Base-by-base conservation (phyloP, 1,140 invertebrate species). In the Stegodyphus mimosarum region DNA sequence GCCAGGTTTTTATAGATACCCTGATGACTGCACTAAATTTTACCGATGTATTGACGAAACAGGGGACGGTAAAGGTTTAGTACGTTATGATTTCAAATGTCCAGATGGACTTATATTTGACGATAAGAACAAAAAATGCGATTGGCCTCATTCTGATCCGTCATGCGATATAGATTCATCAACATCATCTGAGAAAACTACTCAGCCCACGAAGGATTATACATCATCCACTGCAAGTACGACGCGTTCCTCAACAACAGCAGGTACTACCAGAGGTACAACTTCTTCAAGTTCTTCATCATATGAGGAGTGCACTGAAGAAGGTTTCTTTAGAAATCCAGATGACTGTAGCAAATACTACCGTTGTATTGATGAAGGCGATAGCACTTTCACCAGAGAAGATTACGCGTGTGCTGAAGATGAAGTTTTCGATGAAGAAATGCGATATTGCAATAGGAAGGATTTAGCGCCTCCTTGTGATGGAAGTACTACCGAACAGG, bases 291-390 rank as follows among this genome's bases (percentile, higher is more conserved):
- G 52, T 33, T 48, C 66, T 53, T 17, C 15, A 15, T 33, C 33
- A 33, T 33, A 33, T 33, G 33, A 33, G 33, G 53, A 73, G 63
- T 88, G 88, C 83, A 60, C 63, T 63, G 83, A 88, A 17, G 6
- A 91, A 79, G 91, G 79, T 93, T 92, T n/a, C 93, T 92, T 86
- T 86, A 91, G 91, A 7, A 93, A 95, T 88, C 88, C 91, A 55
- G 90, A 91, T 18, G 91, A 94, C 87, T 96, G 95, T 87, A 92
- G 91, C 85, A 94, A 94, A 89, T 96, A 95, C 89, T 95, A 95
- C 88, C 92, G 94, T 90, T 96, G 95, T 90, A 93, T 95, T 18
- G 91, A 91, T 78, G 92, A 92, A 48, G 90, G 91, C 78, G 92
- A 92, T 84, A 91, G 91, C 55, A 76, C 92, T 10, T 50, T 80